A percentile compares a stretch with the other conserved stretches of the same genome.
Evolutionary conservation across 2,113 vertebrate species (phyloP).

Genomic region (Marmota monax): DNA sequence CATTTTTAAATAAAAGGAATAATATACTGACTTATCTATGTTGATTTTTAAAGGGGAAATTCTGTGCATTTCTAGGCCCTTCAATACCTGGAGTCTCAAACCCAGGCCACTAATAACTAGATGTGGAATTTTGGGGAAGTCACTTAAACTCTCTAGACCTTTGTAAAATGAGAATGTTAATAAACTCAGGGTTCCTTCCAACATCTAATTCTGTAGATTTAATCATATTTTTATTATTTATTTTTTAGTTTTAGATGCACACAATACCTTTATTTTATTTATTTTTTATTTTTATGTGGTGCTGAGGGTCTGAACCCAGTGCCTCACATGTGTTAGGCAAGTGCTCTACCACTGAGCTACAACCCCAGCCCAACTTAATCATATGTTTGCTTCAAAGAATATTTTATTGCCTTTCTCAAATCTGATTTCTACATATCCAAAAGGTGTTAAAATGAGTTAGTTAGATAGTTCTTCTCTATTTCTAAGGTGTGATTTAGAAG

Average conservation of each 20-base stretch:
- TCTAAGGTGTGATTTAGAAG: neutral
- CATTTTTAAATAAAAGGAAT: neutral
- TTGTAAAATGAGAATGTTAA: neutral
- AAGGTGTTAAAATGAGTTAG: constrained; percentile 12
- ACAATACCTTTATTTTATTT: no score
- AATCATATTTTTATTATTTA: neutral
- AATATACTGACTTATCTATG: neutral
- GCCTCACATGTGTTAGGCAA: no score
- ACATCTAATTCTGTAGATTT: neutral
- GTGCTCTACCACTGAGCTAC: no score
- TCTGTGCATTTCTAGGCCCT: neutral
- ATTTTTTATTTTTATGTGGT: no score
- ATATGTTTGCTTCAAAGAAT: neutral
- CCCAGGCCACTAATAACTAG: neutral
- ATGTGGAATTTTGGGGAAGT: neutral
- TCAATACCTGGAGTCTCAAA: neutral
- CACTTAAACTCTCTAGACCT: neutral
- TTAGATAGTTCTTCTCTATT: neutral
- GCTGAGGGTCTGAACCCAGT: no score
- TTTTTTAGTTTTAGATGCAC: no score
- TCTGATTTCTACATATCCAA: neutral
- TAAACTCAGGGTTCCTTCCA: neutral
- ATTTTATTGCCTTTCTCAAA: neutral
- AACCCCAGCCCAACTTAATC: no score
- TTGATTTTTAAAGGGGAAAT: neutral